Conservation (phyloP, 2,113 vertebrate species). For the Bombycilla garrulus region DNA sequence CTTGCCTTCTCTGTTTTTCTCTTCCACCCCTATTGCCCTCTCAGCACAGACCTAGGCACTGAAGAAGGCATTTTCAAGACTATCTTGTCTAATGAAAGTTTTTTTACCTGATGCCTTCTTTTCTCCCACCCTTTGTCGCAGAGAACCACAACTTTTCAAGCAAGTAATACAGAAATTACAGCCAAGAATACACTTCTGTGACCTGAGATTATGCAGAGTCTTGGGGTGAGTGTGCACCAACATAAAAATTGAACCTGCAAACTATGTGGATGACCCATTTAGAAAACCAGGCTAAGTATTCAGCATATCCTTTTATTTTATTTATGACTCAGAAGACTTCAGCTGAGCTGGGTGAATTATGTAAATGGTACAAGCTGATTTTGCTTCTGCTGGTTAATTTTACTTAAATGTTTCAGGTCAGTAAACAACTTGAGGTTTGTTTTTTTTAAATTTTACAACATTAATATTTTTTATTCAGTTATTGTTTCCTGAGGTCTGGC, state of each 20-base stretch:
- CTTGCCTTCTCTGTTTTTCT: neutral
- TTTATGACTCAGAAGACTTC: neutral
- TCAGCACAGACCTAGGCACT: neutral
- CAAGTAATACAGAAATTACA: neutral
- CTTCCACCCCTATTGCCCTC: neutral
- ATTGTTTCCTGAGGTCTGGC: neutral
- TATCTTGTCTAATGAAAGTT: neutral
- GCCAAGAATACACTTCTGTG: neutral
- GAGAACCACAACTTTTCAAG: neutral
- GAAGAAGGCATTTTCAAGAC: neutral
- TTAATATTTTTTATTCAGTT: neutral
- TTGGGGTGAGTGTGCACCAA: neutral
- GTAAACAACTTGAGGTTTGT: neutral
- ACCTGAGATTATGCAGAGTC: neutral
- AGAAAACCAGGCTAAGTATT: neutral
- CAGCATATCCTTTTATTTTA: neutral
- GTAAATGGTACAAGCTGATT: neutral
- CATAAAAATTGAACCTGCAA: neutral
- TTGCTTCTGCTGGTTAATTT: constrained; percentile 1
- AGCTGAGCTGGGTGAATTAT: neutral
- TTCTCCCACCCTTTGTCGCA: neutral
- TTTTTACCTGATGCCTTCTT: neutral
- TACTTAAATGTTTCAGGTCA: neutral
- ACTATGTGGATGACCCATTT: neutral
- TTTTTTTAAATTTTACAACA: neutral